Base-by-base conservation (phyloP, 2,888 invertebrate genomes). In the Coecobrya sp. region DNA sequence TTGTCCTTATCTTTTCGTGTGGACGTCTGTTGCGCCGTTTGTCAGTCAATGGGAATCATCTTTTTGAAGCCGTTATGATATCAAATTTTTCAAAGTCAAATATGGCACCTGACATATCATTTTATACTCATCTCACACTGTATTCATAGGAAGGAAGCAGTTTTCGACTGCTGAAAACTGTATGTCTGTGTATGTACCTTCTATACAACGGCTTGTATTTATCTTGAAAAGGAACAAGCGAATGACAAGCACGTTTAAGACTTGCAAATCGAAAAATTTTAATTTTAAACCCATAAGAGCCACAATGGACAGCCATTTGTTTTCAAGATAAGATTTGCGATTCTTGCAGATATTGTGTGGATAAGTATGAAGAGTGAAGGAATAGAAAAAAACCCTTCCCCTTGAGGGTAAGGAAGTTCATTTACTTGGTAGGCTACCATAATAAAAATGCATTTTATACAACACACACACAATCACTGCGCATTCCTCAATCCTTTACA, bases 351-450 rank as follows among this genome's bases (percentile, higher is more conserved):
- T 52, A n/a, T 55, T 52, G 79, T 36, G 25, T 11, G 62, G 22
- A 81, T 25, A 82, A 11, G 36, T n/a, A 82, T 4, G 36, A 19
- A 7, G 22, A 82, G 81, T 82, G 19, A 42, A 42, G 36, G 82
- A 82, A 59, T 30, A 49, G 86, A 49, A 91, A 91, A 49, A 91
- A 91, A 91, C 86, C 90, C 86, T 86, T 86, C 82, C 84, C 91
- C 91, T 91, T 91, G 86, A 91, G 91, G 91, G 91, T 68, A 86
- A 68, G 81, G 68, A 91, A 82, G 91, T 86, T 86, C 82, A 91
- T 68, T 90, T 73, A 85, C 86, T 70, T 45, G 49, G 49, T 0
- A 68, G 49, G 22, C 16, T 27, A 52, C 16, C 36, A 45, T 42
- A 84, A 25, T 59, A 84, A 49, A 16, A 49, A 49, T 27, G 27